Conservation (phyloP, 2,113 vertebrate genomes). For the Poecile atricapillus region DNA sequence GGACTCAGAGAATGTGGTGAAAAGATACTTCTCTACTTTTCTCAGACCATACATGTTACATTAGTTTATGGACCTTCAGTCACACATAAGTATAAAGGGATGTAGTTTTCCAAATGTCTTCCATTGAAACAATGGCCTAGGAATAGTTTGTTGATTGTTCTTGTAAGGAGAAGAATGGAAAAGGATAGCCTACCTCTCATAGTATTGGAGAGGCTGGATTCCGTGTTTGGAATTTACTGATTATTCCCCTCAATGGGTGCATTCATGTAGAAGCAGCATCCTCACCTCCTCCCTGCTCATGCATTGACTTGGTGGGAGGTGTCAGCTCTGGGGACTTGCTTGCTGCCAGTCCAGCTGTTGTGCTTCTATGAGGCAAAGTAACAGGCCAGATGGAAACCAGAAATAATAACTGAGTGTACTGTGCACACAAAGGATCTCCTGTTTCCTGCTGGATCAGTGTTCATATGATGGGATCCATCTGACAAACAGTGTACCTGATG, state of each 20-base stretch:
- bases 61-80: neutral
- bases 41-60: neutral
- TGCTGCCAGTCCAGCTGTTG: conserved; percentile 22
- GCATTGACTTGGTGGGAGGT: neutral
- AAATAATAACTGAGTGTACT: neutral
- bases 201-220: neutral
- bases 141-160: neutral
- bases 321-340: neutral
- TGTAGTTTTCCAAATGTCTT: neutral
- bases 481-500: neutral
- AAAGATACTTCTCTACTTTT: neutral
- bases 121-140: neutral
- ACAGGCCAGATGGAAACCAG: neutral
- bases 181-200: neutral
- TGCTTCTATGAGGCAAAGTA: neutral
- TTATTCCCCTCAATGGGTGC: neutral
- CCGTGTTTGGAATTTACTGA: neutral
- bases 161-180: neutral
- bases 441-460: neutral
- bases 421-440: conserved; percentile 1
- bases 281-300: neutral
- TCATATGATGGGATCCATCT: neutral
- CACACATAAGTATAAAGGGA: neutral
- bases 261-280: neutral
- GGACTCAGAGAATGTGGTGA: neutral